phyloP scores from a whole-genome alignment of 2,888 invertebrate species.

The Ophraella communa region DNA sequence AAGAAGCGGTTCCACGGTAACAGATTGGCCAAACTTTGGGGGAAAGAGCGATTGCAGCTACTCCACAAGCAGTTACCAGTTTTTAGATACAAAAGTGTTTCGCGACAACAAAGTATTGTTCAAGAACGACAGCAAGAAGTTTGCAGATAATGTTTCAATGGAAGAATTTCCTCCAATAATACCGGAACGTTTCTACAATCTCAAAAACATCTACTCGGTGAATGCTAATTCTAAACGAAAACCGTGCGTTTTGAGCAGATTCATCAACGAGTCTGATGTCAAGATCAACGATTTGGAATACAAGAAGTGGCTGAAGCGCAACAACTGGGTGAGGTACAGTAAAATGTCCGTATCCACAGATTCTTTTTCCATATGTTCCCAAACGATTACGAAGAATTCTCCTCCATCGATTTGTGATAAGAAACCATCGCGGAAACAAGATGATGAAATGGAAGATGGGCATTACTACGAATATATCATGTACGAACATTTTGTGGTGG shows the following conservation, averaged over 20 bases:
- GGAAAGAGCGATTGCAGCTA: neutral
- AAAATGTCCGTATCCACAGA: constrained; percentile 21
- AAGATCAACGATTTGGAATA: constrained; percentile 33
- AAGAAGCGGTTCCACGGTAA: neutral
- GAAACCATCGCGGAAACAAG: too few relatives aligned
- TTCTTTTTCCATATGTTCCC: neutral
- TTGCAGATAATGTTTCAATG: constrained; percentile 25
- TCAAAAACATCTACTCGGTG: constrained; percentile 24
- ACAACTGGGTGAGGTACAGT: constrained; percentile 30
- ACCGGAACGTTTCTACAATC: constrained; percentile 21
- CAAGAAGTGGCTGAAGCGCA: constrained; percentile 33
- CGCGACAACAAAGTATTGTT: constrained; percentile 28
- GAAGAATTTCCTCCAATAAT: constrained; percentile 21
- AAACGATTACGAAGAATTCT: constrained; percentile 5
- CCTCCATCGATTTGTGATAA: neutral
- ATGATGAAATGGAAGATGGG: neutral
- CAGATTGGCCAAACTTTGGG: neutral
- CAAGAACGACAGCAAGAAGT: constrained; percentile 28
- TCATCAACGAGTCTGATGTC: constrained; percentile 17
- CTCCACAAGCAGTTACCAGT: constrained; percentile 22
- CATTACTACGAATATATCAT: constrained; percentile 24
- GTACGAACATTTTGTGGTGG: constrained; percentile 33
- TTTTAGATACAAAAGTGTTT: constrained; percentile 18
- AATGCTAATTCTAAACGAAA: constrained; percentile 6
- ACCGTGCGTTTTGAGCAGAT: neutral